Conservation (phyloP, 2,888 invertebrate species). For the Torymus tubicola region DNA sequence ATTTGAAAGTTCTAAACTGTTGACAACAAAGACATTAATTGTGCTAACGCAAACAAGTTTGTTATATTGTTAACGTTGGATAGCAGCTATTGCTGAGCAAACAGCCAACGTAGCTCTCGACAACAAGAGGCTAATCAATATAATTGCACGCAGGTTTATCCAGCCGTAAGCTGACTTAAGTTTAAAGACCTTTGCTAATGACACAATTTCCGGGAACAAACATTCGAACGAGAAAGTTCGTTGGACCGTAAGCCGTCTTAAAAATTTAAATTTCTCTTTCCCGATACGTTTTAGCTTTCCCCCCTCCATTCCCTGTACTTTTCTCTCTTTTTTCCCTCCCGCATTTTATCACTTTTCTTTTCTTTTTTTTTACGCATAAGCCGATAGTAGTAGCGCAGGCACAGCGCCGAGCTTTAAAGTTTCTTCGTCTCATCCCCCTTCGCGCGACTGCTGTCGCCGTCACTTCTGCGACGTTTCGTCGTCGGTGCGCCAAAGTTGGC, state of each 20-base stretch:
- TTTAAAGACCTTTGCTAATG: not conserved
- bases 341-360: slow-evolving; percentile 37
- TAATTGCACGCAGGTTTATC: not conserved
- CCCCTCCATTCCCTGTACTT: not conserved
- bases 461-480: not conserved
- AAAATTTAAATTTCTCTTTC: slow-evolving; percentile 28
- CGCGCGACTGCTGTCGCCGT: too few species aligned
- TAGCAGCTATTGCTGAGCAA: too few species aligned
- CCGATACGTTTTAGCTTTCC: not conserved
- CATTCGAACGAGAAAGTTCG: not conserved
- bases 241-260: not conserved
- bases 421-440: not conserved
- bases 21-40: too few species aligned
- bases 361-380: slow-evolving; percentile 35
- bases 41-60: too few species aligned
- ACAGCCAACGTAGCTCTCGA: too few species aligned
- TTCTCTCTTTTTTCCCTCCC: too few species aligned
- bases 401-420: not conserved
- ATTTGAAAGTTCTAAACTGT: too few species aligned
- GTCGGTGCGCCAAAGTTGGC: not conserved
- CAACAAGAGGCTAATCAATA: not conserved
- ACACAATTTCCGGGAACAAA: slow-evolving; percentile 15
- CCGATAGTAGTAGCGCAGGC: slow-evolving; percentile 7
- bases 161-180: not conserved
- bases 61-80: too few species aligned